These are phyloP conservation scores for Drosophila nigromelanica DNA, from an alignment of 1,140 invertebrate genomes.

Conservation along the genomic window DNA sequence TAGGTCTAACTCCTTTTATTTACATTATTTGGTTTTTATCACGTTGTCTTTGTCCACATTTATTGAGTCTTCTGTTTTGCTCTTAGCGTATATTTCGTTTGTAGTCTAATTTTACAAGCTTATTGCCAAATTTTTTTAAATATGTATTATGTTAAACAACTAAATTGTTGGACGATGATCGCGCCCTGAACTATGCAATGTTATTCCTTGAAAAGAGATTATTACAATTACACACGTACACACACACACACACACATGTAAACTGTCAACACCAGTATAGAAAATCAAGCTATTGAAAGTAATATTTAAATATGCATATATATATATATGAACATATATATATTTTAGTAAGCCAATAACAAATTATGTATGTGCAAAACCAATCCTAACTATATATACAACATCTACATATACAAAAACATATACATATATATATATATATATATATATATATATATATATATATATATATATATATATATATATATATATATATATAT, in stretches of 20 bases:
- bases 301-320: constrained; percentile 43
- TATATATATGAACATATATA: constrained; percentile 53
- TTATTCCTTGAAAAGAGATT: constrained; percentile 82
- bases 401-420: constrained; percentile 23
- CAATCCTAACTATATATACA: constrained; percentile 70
- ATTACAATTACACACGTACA: constrained; percentile 62
- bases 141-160: constrained; percentile 75
- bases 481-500: constrained; percentile 19
- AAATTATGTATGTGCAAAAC: constrained; percentile 65
- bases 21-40: constrained; percentile 24
- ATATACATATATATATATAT: constrained; percentile 27
- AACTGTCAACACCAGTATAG: constrained; percentile 47
- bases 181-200: constrained; percentile 74
- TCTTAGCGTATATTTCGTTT: constrained; percentile 59
- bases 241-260: constrained; percentile 38
- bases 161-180: constrained; percentile 64
- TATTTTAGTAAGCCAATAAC: constrained; percentile 79
- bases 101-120: constrained; percentile 80
- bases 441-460: constrained; percentile 51
- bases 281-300: constrained; percentile 65
- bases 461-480: constrained; percentile 49
- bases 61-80: constrained; percentile 31
- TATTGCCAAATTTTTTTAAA: constrained; percentile 74
- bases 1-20: constrained; percentile 18
- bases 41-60: constrained; percentile 17